Percentiles rank a stretch among this genome's conserved stretches.
Evolutionary conservation across 2,888 invertebrate genomes (phyloP).

Genomic region (Amiota mariae): DNA sequence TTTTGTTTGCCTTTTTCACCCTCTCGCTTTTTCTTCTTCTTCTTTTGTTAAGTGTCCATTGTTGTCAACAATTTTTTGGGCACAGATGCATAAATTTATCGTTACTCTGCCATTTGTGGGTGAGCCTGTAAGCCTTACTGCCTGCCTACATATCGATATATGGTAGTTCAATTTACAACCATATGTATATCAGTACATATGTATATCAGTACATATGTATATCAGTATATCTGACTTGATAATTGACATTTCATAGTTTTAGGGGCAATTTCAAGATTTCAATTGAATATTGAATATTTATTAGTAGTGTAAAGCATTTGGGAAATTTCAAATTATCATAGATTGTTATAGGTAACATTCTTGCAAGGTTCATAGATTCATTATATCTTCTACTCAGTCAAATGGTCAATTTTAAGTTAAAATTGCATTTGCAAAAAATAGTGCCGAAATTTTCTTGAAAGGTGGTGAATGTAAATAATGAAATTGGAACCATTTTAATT

Average conservation of each 20-base stretch:
- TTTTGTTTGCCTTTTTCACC: constrained; percentile 5
- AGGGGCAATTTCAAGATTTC: background rate
- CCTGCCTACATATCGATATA: background rate
- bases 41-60: background rate
- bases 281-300: constrained; percentile 26
- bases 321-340: background rate
- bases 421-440: no score
- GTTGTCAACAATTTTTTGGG: constrained; percentile 20
- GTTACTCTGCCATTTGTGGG: background rate
- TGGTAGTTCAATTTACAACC: no score
- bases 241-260: constrained; percentile 18
- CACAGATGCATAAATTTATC: constrained; percentile 23
- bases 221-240: background rate
- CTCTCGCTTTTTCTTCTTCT: background rate
- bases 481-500: no score
- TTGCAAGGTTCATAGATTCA: background rate
- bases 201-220: background rate
- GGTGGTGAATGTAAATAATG: no score
- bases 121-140: background rate
- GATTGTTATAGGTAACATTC: background rate
- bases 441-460: no score
- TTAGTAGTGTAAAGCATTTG: background rate
- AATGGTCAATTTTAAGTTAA: no score
- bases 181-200: background rate
- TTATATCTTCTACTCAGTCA: no score